Evolutionary conservation across 2,113 vertebrate species (phyloP), one percentile per base, ranked within the genome.

Genomic region (Apistogramma diplotaenia): DNA sequence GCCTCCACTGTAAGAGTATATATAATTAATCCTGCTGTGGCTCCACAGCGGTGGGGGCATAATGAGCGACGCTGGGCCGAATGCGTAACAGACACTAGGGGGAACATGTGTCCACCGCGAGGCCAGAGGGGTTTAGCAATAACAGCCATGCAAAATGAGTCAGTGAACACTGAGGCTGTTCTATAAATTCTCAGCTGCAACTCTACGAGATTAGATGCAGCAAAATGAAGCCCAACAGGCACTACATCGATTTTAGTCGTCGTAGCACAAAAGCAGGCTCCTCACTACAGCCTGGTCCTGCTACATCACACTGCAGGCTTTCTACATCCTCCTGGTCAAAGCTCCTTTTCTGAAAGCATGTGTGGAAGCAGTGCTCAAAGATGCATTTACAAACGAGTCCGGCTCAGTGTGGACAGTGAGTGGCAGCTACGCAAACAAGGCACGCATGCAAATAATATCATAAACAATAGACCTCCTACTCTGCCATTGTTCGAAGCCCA

Each of bases 391-490:
- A 57, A 57, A 70, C 33, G 18, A 31, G 25, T 0, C 19, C n/a
- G 13, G 5, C 23, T 37, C 21, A 37, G 25, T 43, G 46, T 72
- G 29, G 56, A 55, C 18, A 51, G 25, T 81, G 85, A 89, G 23
- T 75, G 74, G 27, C 70, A 78, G 77, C 70, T 6, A 23, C 74
- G 54, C 62, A 86, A 82, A 80, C 76, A 81, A 75, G 37, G 15
- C 57, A 60, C 18, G 59, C 65, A 62, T 57, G 29, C 67, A 80
- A 71, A 89, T 87, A 43, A 90, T 82, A 85, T 84, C 70, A 53
- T 33, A 55, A 84, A 88, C 76, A 79, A 79, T 59, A 37, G 29
- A 54, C 75, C 58, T 71, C 81, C 81, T 18, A 72, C 72, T 87
- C 76, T 6, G 12, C 19, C 54, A 35, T 78, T 71, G 76, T 85